Evolutionary conservation across 2,113 vertebrate genomes (phyloP).

Genomic region (Tichodroma muraria): DNA sequence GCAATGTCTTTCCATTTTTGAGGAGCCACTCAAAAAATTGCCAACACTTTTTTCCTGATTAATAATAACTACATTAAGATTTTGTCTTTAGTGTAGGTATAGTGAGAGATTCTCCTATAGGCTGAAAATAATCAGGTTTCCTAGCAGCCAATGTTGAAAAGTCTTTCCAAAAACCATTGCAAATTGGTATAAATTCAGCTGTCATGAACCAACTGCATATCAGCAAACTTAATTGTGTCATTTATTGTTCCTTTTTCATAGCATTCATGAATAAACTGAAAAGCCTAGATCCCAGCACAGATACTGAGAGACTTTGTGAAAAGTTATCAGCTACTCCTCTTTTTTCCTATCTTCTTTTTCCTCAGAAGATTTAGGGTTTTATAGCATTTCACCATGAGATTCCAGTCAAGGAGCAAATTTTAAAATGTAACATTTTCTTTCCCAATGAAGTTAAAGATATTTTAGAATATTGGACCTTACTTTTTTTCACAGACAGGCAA

Average conservation of each 20-base stretch:
- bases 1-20: neutral
- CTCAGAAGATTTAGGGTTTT: neutral
- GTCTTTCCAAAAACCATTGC: neutral
- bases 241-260: neutral
- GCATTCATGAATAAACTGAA: neutral
- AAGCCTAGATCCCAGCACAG: neutral
- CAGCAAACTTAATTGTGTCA: neutral
- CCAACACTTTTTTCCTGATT: accelerated
- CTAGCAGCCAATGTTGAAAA: neutral
- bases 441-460: accelerated
- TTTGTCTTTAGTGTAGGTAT: neutral
- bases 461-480: neutral
- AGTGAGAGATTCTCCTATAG: neutral
- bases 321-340: neutral
- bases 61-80: neutral
- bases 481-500: neutral
- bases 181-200: neutral
- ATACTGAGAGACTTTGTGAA: neutral
- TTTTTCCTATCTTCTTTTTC: neutral
- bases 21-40: neutral
- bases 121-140: neutral
- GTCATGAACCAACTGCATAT: neutral
- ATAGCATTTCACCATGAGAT: neutral
- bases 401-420: neutral
- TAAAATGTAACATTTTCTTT: neutral